Conservation (phyloP, 2,888 invertebrate species). For the Deilephila porcellus region DNA sequence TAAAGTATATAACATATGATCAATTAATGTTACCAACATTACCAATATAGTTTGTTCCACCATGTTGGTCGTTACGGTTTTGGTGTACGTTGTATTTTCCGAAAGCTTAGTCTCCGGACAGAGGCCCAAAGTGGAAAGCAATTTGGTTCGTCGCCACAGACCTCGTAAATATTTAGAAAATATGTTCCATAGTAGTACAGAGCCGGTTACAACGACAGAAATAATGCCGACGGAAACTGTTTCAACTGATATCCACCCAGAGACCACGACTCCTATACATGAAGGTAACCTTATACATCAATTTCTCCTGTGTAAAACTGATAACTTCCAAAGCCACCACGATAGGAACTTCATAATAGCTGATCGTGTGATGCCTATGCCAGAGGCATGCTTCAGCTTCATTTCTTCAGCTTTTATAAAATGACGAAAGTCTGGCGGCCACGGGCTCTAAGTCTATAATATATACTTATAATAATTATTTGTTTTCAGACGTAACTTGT, state of each 20-base stretch:
- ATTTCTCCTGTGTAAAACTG: neutral
- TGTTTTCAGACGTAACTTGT: slow-evolving; percentile 18
- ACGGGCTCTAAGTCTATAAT: no score
- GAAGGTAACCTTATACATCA: neutral
- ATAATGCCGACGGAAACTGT: neutral
- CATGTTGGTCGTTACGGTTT: neutral
- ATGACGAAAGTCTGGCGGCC: no score
- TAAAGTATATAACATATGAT: neutral
- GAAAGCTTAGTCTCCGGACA: no score
- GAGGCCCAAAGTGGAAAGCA: neutral
- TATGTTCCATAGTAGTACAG: neutral
- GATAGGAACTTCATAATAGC: no score
- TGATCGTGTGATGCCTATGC: no score
- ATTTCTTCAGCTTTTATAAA: no score
- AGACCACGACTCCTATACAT: neutral
- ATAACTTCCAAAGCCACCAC: no score
- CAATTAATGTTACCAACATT: neutral
- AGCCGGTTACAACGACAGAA: neutral
- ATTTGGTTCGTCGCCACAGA: neutral
- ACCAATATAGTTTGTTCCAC: neutral
- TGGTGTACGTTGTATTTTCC: neutral
- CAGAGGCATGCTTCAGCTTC: no score
- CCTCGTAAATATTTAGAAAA: neutral
- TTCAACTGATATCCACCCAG: neutral
- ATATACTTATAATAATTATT: neutral